Conservation (phyloP, 1,140 invertebrate genomes). For the Hypsibius dujardini region DNA sequence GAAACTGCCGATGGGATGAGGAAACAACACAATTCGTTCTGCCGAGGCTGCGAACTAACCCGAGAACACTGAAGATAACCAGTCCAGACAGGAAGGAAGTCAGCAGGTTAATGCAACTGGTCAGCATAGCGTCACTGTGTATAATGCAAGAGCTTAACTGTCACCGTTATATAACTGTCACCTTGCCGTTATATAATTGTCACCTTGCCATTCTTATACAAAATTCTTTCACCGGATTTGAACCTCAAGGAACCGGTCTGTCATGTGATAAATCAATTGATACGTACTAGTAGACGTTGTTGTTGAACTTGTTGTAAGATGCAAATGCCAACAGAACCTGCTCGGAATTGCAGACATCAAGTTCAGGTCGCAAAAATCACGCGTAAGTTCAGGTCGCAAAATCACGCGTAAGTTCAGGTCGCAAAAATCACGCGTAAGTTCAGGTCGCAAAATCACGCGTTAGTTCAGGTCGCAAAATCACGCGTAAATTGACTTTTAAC, state of each 20-base stretch:
- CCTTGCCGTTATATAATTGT: conserved; percentile 2
- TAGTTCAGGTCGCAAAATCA: no score
- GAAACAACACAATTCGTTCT: conserved; percentile 2
- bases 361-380: no score
- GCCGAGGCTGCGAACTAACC: conserved; percentile 35
- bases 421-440: no score
- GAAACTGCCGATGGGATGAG: not conserved
- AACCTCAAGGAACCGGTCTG: no score
- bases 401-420: conserved; percentile 2
- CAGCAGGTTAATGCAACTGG: conserved; percentile 77
- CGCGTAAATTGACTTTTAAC: not conserved
- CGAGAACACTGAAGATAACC: conserved; percentile 83
- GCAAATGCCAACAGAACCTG: conserved; percentile 69
- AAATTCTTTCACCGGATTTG: no score
- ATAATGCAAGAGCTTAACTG: conserved; percentile 18
- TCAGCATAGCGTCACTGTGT: conserved; percentile 75
- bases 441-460: no score
- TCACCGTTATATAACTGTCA: not conserved
- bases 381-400: not conserved
- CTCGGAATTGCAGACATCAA: no score
- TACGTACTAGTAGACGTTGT: conserved; percentile 87
- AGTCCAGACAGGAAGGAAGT: conserved; percentile 94
- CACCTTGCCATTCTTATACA: no score
- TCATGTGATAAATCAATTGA: no score
- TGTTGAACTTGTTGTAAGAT: conserved; percentile 92